Base-by-base conservation (phyloP, 2,113 vertebrate genomes). In the Mastomys coucha region DNA sequence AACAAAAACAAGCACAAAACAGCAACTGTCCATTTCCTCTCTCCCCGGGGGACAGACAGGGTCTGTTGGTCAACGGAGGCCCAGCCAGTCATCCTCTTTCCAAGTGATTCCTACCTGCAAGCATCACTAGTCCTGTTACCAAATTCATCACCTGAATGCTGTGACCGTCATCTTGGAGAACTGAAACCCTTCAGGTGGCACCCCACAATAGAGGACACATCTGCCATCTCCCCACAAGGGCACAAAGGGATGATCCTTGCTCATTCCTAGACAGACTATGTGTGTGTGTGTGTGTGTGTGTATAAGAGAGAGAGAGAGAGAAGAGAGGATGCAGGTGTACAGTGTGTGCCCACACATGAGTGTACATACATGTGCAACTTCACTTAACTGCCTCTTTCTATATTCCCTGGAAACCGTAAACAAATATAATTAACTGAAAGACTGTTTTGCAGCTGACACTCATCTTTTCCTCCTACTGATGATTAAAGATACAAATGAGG, bases 401-500 rank as follows among this genome's bases (percentile, higher is more conserved):
- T 90, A 49, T 19, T 26, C 45, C 58, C 80, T 92, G 26, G 86
- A 42, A 95, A 90, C 53, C 16, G n/a, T 88, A 93, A 94, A 92
- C 17, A 75, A 87, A 95, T 65, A 67, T 26, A 94, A 93, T 77
- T 89, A 93, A 91, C 45, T 94, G 42, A n/a, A 91, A 88, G 77
- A 87, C 1, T 42, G 45, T 28, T 85, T 86, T 60, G 49, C 19
- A 72, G 39, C 42, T 77, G 53, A 94, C 69, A 82, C 49, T 49
- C 60, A 70, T 91, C 63, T 92, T 91, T 91, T 60, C 51, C 95
- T 92, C 58, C 80, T 95, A 93, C 19, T 92, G 80, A 93, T 96
- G 85, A 96, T 86, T 97, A 93, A 80, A 96, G 60, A 94, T 87
- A 87, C 84, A 96, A 97, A 87, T 70, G 42, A 63, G 95, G 14